phyloP scores from a whole-genome alignment of 2,113 vertebrate genomes.

The Phaethon lepturus region DNA sequence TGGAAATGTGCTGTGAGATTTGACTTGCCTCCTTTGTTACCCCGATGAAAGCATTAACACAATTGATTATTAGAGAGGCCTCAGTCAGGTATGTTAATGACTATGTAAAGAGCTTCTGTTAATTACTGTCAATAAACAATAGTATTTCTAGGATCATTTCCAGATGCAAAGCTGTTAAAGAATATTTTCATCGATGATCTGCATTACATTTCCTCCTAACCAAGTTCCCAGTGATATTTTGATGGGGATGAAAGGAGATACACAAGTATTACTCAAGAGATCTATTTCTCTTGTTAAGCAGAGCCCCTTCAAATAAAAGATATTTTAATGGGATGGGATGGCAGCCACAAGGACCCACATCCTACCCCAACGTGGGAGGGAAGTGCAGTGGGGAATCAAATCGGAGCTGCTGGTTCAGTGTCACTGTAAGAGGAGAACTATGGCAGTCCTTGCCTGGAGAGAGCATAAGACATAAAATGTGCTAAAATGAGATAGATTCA shows the following conservation, averaged over 20 bases:
- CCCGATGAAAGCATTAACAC: not conserved
- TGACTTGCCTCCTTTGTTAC: not conserved
- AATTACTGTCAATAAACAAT: not conserved
- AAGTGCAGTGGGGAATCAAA: not conserved
- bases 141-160: not conserved
- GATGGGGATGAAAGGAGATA: not conserved
- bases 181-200: not conserved
- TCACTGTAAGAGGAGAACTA: not conserved
- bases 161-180: not conserved
- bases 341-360: not conserved
- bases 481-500: not conserved
- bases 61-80: not conserved
- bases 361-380: not conserved
- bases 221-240: not conserved
- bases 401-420: not conserved
- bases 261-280: not conserved
- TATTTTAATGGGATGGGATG: not conserved
- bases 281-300: not conserved
- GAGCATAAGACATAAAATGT: not conserved
- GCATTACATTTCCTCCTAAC: slow-evolving; percentile 4
- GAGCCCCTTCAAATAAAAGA: not conserved
- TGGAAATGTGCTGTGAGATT: not conserved
- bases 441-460: not conserved
- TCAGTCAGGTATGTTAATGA: slow-evolving; percentile 1
- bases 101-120: not conserved